phyloP scores from a whole-genome alignment of 2,888 invertebrate species.

The Bugulina stolonifera region DNA sequence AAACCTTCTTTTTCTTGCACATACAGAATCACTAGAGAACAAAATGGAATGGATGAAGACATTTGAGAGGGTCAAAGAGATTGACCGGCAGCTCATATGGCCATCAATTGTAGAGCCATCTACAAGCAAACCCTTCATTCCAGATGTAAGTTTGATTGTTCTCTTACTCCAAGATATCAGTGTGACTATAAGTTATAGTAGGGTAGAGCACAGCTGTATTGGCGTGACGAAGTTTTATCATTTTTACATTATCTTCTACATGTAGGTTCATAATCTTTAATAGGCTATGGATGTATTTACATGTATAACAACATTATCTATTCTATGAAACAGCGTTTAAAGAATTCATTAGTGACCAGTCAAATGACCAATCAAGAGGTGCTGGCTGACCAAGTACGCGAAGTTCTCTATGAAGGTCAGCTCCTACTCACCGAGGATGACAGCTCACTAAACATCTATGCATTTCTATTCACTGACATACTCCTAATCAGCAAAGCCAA shows the following conservation, averaged over 20 bases:
- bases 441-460: conserved; percentile 59
- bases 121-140: conserved; percentile 57
- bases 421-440: conserved; percentile 50
- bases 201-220: too few species aligned
- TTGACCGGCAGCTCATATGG: conserved; percentile 62
- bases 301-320: too few species aligned
- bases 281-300: too few species aligned
- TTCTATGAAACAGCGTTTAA: too few species aligned
- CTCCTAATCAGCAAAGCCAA: conserved; percentile 60
- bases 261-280: too few species aligned
- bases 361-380: conserved; percentile 44
- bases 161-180: too few species aligned
- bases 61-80: conserved; percentile 61
- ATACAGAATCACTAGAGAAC: conserved; percentile 55
- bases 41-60: conserved; percentile 64
- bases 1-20: not conserved
- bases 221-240: too few species aligned
- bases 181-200: too few species aligned
- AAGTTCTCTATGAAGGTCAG: conserved; percentile 56
- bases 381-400: conserved; percentile 57
- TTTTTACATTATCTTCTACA: too few species aligned
- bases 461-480: conserved; percentile 63
- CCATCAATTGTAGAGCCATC: conserved; percentile 61
- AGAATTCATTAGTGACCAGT: too few species aligned
- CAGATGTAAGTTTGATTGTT: too few species aligned